A percentile compares a stretch with the other conserved stretches of the same genome.
phyloP scores from a whole-genome alignment of 2,888 invertebrate species.

The Rhagophthalmus giganteus region DNA sequence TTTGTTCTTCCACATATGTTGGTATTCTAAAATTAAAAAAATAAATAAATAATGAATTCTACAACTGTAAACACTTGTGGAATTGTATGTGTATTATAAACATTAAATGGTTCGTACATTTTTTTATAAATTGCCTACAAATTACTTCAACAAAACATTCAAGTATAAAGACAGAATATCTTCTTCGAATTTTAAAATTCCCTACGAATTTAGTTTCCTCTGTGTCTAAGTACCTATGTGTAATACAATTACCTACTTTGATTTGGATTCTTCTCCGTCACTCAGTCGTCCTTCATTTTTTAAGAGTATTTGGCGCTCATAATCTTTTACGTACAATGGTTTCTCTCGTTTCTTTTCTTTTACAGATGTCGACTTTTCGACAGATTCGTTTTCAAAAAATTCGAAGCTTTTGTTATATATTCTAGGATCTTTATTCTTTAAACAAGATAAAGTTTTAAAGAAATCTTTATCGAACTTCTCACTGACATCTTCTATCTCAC shows the following conservation, averaged over 20 bases:
- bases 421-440: slow-evolving; percentile 86
- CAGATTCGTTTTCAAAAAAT: slow-evolving; percentile 63
- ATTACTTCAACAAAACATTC: background rate
- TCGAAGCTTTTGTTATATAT: slow-evolving; percentile 79
- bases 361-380: slow-evolving; percentile 14
- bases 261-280: slow-evolving; percentile 49
- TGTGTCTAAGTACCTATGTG: too few relatives aligned
- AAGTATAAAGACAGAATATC: too few relatives aligned
- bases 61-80: too few relatives aligned
- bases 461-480: slow-evolving; percentile 82
- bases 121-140: too few relatives aligned
- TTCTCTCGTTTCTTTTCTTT: slow-evolving; percentile 52
- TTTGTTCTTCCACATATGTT: slow-evolving; percentile 70
- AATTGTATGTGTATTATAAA: too few relatives aligned
- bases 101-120: too few relatives aligned
- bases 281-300: slow-evolving; percentile 66
- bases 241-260: background rate
- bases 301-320: slow-evolving; percentile 74
- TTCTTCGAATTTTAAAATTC: too few relatives aligned
- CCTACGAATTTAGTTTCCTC: too few relatives aligned
- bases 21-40: slow-evolving; percentile 46
- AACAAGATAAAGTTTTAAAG: slow-evolving; percentile 78
- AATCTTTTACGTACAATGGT: slow-evolving; percentile 73
- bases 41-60: too few relatives aligned
- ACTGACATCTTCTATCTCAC: slow-evolving; percentile 63